Percentiles rank a stretch among this genome's conserved stretches.
These are phyloP conservation scores for Esox masquinongy DNA, from an alignment of 2,797 vertebrate species.

Conservation along the genomic window DNA sequence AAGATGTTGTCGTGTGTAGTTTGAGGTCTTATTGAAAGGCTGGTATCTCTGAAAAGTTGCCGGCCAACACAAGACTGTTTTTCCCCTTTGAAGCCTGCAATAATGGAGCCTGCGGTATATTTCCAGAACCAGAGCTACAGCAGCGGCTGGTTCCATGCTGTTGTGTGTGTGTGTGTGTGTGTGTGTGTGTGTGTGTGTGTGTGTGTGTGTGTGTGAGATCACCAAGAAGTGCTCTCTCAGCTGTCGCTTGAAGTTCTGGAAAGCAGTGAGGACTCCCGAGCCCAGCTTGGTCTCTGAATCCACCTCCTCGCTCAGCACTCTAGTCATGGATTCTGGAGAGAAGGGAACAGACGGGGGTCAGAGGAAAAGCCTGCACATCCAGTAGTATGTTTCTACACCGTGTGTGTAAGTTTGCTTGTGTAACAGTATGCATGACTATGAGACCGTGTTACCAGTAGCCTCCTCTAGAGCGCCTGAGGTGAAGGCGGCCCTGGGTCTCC, in stretches of 20 bases:
- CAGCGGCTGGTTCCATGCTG: not conserved
- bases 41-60: not conserved
- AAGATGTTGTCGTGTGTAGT: not conserved
- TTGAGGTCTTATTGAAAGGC: not conserved
- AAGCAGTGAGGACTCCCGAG: constrained; percentile 53
- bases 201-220: constrained; percentile 33
- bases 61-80: not conserved
- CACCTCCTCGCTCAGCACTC: constrained; percentile 29
- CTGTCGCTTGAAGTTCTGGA: constrained; percentile 75
- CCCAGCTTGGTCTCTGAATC: constrained; percentile 49
- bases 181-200: not conserved
- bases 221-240: constrained; percentile 79
- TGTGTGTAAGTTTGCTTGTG: not conserved
- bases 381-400: not conserved
- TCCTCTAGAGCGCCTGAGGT: constrained; percentile 28
- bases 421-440: not conserved
- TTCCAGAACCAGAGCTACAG: not conserved
- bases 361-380: not conserved
- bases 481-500: constrained; percentile 37
- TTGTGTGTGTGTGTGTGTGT: not conserved
- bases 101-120: not conserved
- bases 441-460: constrained; percentile 30
- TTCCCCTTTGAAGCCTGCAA: not conserved
- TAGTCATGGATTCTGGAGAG: constrained; percentile 23
- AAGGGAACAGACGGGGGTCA: not conserved